phyloP scores from a whole-genome alignment of 2,888 invertebrate genomes.

The Heliconius ethilla region DNA sequence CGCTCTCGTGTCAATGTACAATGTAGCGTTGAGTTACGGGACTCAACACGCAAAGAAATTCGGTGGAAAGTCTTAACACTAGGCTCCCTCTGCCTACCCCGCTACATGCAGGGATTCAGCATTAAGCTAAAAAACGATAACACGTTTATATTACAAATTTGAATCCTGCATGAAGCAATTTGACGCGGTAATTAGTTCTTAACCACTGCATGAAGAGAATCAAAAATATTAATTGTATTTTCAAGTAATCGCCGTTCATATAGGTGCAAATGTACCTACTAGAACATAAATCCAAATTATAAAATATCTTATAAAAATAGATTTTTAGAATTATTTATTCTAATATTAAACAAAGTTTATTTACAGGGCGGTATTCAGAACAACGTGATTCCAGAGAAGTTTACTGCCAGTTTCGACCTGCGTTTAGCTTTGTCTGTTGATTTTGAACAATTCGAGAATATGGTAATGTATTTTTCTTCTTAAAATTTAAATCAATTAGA shows the following conservation, averaged over 20 bases:
- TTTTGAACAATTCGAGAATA: constrained; percentile 83
- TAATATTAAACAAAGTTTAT: neutral
- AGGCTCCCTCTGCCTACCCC: no score
- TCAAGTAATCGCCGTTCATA: no score
- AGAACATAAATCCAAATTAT: neutral
- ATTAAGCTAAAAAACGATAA: no score
- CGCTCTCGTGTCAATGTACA: no score
- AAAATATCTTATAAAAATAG: neutral
- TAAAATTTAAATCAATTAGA: neutral
- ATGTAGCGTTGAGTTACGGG: no score
- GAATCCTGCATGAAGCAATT: neutral
- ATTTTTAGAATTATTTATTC: neutral
- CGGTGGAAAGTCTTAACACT: no score
- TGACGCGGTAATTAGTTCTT: no score
- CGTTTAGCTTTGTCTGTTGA: constrained; percentile 85
- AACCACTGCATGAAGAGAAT: no score
- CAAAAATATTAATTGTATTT: no score
- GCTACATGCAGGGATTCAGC: no score
- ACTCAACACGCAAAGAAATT: no score
- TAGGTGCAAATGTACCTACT: neutral
- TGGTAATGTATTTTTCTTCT: constrained; percentile 63
- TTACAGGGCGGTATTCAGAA: constrained; percentile 91
- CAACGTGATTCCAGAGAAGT: constrained; percentile 93
- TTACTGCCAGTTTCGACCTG: constrained; percentile 87
- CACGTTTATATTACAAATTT: neutral